A percentile compares a stretch with the other conserved stretches of the same genome.
phyloP scores from a whole-genome alignment of 2,113 vertebrate species.

The Lasiurus borealis region DNA sequence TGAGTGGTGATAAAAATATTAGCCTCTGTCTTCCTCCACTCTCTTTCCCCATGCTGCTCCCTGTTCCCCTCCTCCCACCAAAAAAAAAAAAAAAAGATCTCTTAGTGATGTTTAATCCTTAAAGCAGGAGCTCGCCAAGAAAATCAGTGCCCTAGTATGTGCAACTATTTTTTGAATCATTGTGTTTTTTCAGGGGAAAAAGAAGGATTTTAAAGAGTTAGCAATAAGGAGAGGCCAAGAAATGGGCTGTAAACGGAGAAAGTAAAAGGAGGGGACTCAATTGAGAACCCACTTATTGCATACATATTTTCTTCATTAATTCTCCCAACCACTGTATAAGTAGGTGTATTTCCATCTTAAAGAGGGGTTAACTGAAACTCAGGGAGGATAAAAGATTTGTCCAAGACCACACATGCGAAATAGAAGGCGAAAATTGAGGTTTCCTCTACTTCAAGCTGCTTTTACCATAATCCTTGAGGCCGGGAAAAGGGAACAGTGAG shows the following conservation, averaged over 20 bases:
- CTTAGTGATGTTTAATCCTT: neutral
- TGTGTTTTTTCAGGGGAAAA: neutral
- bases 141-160: neutral
- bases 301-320: neutral
- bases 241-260: neutral
- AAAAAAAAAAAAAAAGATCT: neutral
- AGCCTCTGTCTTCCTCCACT: neutral
- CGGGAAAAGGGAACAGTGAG: neutral
- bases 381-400: neutral
- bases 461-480: neutral
- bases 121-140: neutral
- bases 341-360: neutral
- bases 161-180: neutral
- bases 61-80: rapidly evolving
- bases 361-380: neutral
- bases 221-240: neutral
- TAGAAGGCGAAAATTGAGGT: neutral
- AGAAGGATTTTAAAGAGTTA: neutral
- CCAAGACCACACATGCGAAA: neutral
- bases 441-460: neutral
- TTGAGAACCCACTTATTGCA: neutral
- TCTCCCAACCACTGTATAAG: neutral
- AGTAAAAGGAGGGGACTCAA: neutral
- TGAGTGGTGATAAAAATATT: neutral
- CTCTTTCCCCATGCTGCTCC: no score